A percentile compares a stretch with the other conserved stretches of the same genome.
These are phyloP conservation scores for Callipepla californica DNA, from an alignment of 2,113 vertebrate genomes.

Conservation along the genomic window DNA sequence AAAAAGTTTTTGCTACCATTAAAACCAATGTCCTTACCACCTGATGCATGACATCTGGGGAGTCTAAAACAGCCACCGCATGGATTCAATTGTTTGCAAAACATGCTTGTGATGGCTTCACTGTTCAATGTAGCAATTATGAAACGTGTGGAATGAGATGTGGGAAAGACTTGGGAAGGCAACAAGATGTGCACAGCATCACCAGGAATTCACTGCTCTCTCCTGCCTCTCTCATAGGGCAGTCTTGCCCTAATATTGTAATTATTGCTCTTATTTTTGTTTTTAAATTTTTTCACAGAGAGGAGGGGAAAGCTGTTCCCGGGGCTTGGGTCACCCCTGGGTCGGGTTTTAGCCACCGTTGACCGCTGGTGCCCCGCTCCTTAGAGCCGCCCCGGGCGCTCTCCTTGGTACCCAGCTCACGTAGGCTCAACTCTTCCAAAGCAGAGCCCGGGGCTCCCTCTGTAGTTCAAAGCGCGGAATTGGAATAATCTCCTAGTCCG, in stretches of 20 bases:
- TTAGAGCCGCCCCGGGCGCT: background rate
- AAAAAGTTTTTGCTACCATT: conserved; percentile 1
- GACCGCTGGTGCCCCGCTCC: background rate
- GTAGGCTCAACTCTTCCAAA: background rate
- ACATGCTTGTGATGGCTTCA: background rate
- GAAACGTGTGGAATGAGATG: accelerated
- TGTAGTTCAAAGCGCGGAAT: conserved; percentile 24
- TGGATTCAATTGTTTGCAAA: background rate
- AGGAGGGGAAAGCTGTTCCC: background rate
- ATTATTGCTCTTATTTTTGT: background rate
- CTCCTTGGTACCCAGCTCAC: background rate
- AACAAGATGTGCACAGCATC: accelerated
- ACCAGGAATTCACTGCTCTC: background rate
- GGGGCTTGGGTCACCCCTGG: accelerated
- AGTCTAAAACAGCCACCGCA: background rate
- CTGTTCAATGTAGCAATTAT: background rate
- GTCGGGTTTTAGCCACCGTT: accelerated
- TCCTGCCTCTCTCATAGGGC: background rate
- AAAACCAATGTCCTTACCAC: background rate
- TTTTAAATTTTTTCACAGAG: background rate
- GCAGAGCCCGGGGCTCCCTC: conserved; percentile 58
- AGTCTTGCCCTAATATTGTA: accelerated
- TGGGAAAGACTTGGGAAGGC: background rate
- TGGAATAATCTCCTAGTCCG: accelerated
- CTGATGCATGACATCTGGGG: background rate